Base-by-base conservation (phyloP, 2,113 vertebrate species). In the Melierax canorus region DNA sequence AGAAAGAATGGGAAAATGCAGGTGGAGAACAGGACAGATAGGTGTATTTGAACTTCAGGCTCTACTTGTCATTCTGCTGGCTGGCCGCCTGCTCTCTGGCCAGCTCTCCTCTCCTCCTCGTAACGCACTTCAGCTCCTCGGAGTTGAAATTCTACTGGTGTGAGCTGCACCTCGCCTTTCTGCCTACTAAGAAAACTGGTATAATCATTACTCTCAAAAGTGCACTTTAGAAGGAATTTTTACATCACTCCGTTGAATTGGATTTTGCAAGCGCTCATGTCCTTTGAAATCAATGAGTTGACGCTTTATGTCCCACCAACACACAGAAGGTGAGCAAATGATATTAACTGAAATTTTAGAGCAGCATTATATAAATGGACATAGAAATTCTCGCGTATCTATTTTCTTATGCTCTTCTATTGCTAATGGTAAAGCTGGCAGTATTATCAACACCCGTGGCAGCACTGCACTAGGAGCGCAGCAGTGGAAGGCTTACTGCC, bases 151-250 rank as follows among this genome's bases (percentile, higher is more conserved):
- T 59, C 79, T 80, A 46, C 71, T 34, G 63, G 43, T 83, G 38
- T 1, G 3, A 89, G 84, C 84, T 76, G 73, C 45, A 73, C 90
- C 81, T 58, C 18, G 0, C 88, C 67, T 58, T 62, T 24, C 56
- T 78, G 64, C 88, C 68, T 92, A 8, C 34, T 71, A 39, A 56
- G 91, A 90, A 77, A 4, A 1, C 12, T 74, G 51, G 15, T 48
- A 6, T 69, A 60, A 90, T 75, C 79, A 62, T 24, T 68, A 53
- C 69, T 94, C 90, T 96, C 92, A 24, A 75, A 93, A 95, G 78
- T 76, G 51, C 58, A 88, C 91, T 96, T 94, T 48, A 74, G 91
- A 30, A 87, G 46, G 83, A 74, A 90, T 79, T 97, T 96, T 92
- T 38, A 39, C 16, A 63, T 62, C 41, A 41, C 41, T 41, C 41